These are phyloP conservation scores for Prunella strophiata DNA, from an alignment of 2,797 vertebrate genomes.

Conservation along the genomic window DNA sequence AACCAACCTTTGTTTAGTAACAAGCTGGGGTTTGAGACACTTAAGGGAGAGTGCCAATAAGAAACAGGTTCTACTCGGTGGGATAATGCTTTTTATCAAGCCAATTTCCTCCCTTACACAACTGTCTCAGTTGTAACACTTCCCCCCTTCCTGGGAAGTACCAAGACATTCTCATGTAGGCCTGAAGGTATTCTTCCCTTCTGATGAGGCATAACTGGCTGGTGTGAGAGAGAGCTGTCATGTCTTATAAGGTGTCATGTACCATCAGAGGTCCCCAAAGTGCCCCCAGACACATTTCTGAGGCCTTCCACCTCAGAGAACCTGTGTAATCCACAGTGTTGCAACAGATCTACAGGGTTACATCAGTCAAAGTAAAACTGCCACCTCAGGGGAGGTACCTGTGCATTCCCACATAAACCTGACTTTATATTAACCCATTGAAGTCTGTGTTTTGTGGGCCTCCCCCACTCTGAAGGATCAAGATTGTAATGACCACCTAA, in stretches of 20 bases:
- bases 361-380: neutral
- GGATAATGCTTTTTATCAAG: neutral
- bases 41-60: neutral
- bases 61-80: neutral
- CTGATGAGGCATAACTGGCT: neutral
- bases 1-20: neutral
- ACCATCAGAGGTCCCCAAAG: neutral
- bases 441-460: neutral
- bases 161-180: neutral
- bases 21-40: neutral
- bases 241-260: neutral
- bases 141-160: neutral
- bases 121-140: neutral
- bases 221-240: neutral
- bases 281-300: neutral
- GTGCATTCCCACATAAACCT: neutral
- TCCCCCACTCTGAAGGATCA: neutral
- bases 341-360: neutral
- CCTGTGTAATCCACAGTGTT: neutral
- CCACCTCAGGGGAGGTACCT: neutral
- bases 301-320: neutral
- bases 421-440: neutral
- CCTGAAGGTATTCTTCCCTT: neutral
- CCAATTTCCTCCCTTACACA: neutral
- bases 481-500: neutral